phyloP scores from a whole-genome alignment of 1,140 invertebrate species.

The Platorchestia sp. region DNA sequence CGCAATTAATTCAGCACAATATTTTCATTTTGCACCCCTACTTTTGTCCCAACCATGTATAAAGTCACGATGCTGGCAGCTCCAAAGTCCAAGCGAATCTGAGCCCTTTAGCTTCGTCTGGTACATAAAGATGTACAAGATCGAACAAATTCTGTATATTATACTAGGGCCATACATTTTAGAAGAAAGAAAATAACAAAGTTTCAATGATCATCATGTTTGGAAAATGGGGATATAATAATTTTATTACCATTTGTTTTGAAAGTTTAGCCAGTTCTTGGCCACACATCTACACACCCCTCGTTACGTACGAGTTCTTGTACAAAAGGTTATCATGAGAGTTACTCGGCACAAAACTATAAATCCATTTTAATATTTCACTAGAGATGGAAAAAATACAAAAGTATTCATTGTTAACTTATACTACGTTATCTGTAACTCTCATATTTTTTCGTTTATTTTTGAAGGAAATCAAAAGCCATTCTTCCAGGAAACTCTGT shows the following conservation, averaged over 20 bases:
- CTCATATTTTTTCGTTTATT: too few relatives aligned
- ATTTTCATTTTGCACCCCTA: not conserved
- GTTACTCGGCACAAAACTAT: not conserved
- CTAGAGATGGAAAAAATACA: too few relatives aligned
- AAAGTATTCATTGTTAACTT: too few relatives aligned
- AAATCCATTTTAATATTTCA: not conserved
- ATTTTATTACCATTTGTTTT: not conserved
- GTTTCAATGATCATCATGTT: not conserved
- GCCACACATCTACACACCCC: not conserved
- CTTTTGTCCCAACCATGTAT: not conserved
- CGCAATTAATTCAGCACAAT: not conserved
- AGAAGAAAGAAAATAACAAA: not conserved
- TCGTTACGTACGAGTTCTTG: not conserved
- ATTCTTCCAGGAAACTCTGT: too few relatives aligned
- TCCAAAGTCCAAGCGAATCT: conserved; percentile 54
- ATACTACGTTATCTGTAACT: too few relatives aligned
- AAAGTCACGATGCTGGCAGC: conserved; percentile 32
- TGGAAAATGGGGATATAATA: not conserved
- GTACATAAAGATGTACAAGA: conserved; percentile 23
- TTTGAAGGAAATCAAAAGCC: too few relatives aligned
- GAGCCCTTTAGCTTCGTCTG: not conserved
- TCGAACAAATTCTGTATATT: not conserved
- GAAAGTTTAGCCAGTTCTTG: not conserved
- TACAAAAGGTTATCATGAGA: not conserved
- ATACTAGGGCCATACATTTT: not conserved